Conservation (phyloP, 2,113 vertebrate species). For the Cephalopholis sonnerati region DNA sequence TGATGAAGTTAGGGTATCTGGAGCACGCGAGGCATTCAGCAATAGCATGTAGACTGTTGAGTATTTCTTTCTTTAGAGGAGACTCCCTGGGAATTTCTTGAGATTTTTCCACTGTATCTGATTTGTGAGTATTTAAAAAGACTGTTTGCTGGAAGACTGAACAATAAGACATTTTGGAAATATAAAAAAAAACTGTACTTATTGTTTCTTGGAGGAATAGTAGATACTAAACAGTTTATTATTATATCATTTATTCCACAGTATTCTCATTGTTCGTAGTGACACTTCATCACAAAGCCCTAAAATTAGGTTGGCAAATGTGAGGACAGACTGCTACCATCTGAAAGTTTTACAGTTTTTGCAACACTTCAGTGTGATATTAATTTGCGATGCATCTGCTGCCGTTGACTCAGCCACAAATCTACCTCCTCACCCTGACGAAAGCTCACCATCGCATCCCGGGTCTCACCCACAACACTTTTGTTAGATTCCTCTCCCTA, state of each 20-base stretch:
- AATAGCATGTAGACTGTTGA: background rate
- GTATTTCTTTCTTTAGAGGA: background rate
- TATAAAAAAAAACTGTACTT: background rate
- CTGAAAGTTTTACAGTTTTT: constrained; percentile 70
- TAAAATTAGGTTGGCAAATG: constrained; percentile 30
- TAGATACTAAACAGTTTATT: background rate
- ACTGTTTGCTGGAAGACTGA: background rate
- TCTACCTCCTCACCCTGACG: constrained; percentile 42
- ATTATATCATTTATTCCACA: background rate
- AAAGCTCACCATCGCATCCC: constrained; percentile 60
- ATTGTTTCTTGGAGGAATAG: background rate
- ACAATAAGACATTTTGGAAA: background rate
- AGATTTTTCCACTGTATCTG: background rate
- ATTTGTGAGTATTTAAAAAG: constrained; percentile 2
- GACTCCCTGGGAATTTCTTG: background rate
- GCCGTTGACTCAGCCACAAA: constrained; percentile 57
- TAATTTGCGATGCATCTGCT: constrained; percentile 75
- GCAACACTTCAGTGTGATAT: constrained; percentile 67
- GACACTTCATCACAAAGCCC: constrained; percentile 20
- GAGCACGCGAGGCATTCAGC: background rate
- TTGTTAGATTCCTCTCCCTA: constrained; percentile 79
- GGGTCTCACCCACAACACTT: constrained; percentile 67
- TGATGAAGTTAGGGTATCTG: background rate
- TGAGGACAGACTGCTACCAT: constrained; percentile 39
- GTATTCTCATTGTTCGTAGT: constrained; percentile 30